Percentiles rank a stretch among this genome's conserved stretches.
Evolutionary conservation across 2,888 invertebrate species (phyloP).

Genomic region (Malthinus flaveolus): DNA sequence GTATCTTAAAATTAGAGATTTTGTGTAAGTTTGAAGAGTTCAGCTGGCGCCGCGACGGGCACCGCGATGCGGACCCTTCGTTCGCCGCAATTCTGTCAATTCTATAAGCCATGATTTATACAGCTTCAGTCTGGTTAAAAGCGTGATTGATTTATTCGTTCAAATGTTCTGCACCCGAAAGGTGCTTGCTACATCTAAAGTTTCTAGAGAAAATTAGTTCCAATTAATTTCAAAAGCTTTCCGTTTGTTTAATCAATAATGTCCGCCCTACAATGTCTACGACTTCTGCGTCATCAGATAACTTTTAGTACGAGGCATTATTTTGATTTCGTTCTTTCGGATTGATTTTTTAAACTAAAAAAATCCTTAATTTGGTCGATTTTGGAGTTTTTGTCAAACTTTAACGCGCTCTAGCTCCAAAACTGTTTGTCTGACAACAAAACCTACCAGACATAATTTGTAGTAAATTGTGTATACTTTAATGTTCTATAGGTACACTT

Average conservation of each 20-base stretch:
- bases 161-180: slow-evolving; percentile 24
- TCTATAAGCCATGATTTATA: slow-evolving; percentile 34
- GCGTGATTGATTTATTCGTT: slow-evolving; percentile 34
- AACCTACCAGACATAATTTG: no score
- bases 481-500: no score
- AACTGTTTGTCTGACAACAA: no score
- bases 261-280: slow-evolving; percentile 13
- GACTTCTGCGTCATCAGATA: slow-evolving; percentile 24
- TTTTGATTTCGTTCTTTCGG: no score
- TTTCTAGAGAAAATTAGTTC: slow-evolving; percentile 22
- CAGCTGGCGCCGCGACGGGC: slow-evolving; percentile 27
- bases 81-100: slow-evolving; percentile 28
- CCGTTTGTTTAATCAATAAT: slow-evolving; percentile 24
- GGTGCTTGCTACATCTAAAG: slow-evolving; percentile 15
- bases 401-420: no score
- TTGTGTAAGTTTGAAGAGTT: slow-evolving; percentile 18
- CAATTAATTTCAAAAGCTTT: slow-evolving; percentile 26
- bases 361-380: no score
- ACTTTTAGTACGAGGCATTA: neutral
- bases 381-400: no score
- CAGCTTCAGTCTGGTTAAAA: slow-evolving; percentile 31
- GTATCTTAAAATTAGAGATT: slow-evolving; percentile 18
- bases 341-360: no score
- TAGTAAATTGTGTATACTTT: no score
- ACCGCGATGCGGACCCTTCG: slow-evolving; percentile 22